Evolutionary conservation across 2,888 invertebrate genomes (phyloP), one percentile per base, ranked within the genome.

Genomic region (Thera obeliscata): DNA sequence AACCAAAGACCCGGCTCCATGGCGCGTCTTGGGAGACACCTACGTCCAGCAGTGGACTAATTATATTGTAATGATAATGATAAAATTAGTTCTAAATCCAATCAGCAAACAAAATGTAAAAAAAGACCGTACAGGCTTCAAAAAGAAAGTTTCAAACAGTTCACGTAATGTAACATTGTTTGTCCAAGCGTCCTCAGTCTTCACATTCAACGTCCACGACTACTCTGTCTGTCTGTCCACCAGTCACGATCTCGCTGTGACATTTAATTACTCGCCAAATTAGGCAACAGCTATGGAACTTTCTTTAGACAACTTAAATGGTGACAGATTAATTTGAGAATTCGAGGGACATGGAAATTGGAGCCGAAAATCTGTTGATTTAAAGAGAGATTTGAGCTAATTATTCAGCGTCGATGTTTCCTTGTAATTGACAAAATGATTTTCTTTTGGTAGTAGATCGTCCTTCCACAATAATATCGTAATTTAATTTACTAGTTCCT

Each of bases 231-330:
- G 72, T 80, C 78, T 66, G 71, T 74, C 71, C 74, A 74, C 78
- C 76, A 72, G 75, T 82, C 81, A 82, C 80, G 78, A 81, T 74
- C 75, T 70, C 76, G 78, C 79, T 81, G 83, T 87, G 87, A 88
- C 87, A 85, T 81, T 81, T 85, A 84, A 88, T 87, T 87, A 87
- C 79, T 80, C 84, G 84, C 80, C 84, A 85, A 86, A 87, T 87
- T 86, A 87, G 79, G 77, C 74, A 70, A 64, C 67, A 78, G 80
- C 78, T 83, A 80, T 79, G 81, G 77, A 80, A 81, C 80, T 84
- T 84, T 83, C 80, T 79, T 78, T 46, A 60, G 66, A 67, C 61
- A 62, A 70, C 64, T 70, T 64, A 67, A 70, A 67, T 63, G 66
- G 57, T 69, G 69, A 69, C 69, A 71, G 74, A 71, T 72, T 74